Evolutionary conservation across 2,797 vertebrate genomes (phyloP), one percentile per base, ranked within the genome.

Genomic region (Botia almorhae): DNA sequence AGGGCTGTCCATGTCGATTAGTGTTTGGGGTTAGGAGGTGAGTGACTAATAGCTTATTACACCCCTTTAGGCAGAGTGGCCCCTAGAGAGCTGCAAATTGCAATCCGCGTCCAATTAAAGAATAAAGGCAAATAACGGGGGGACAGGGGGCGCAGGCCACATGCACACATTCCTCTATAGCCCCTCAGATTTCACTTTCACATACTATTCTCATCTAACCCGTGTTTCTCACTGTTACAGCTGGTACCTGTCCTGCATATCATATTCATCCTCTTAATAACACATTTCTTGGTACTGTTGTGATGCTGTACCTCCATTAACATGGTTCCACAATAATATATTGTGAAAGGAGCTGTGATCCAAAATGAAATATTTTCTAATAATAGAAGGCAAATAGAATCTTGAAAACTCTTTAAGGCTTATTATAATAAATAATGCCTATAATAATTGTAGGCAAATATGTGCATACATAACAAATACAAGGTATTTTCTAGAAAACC

Each of bases 1-100:
- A 94, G 93, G 92, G 88, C 93, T 87, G 96, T 97, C 95, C 94
- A 94, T 95, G 94, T 94, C 89, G 92, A 98, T 98, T 98, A 98
- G 92, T 50, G 87, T 67, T 90, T 92, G 92, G 92, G 39, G 69
- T 29, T 80, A 91, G 93, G 92, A 85, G 91, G 91, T 87, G 91
- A 92, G 89, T 85, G 92, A 94, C 93, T 95, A 95, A 96, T 95
- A 96, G 96, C 95, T 97, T 97, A 97, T 97, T 97, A 96, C 90
- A 85, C 90, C 91, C 93, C 91, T 88, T 94, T 93, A 91, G 93
- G 95, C 94, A 96, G 95, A 96, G 93, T 94, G 94, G 93, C 94
- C 93, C 69, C 93, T 95, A 94, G 94, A 95, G 69, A 85, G 87
- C 85, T 88, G 92, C 92, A 92, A 90, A 87, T 58, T 71, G 83